These are phyloP conservation scores for Nesidiocoris tenuis DNA, from an alignment of 2,888 invertebrate species.

Conservation along the genomic window DNA sequence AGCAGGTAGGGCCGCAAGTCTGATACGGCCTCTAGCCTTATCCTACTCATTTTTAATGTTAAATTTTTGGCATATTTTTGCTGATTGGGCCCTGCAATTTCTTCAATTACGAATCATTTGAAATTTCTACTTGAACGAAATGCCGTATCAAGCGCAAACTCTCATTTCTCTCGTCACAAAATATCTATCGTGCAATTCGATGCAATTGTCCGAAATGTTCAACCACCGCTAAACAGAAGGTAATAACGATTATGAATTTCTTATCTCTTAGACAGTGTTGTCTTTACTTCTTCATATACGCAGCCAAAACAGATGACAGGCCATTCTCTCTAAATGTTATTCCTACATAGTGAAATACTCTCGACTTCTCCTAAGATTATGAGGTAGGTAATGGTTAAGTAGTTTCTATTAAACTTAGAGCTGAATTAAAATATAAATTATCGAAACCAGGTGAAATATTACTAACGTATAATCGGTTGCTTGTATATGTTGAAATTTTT, in stretches of 20 bases:
- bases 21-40: too few species aligned
- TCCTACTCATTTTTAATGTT: too few species aligned
- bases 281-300: neutral
- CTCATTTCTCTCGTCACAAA: too few species aligned
- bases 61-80: too few species aligned
- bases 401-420: slow-evolving; percentile 41
- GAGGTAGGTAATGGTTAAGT: slow-evolving; percentile 40
- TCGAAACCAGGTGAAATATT: slow-evolving; percentile 16
- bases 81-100: too few species aligned
- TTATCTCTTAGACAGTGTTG: neutral
- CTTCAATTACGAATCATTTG: too few species aligned
- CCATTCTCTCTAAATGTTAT: slow-evolving; percentile 22
- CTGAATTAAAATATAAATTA: slow-evolving; percentile 28
- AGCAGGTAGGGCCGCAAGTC: too few species aligned
- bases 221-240: neutral
- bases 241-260: neutral
- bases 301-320: neutral
- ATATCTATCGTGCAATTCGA: too few species aligned
- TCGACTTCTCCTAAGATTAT: slow-evolving; percentile 39
- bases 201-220: neutral
- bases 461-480: slow-evolving; percentile 45
- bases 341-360: slow-evolving; percentile 35
- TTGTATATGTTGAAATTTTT: slow-evolving; percentile 46
- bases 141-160: too few species aligned
- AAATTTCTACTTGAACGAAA: too few species aligned